Base-by-base conservation (phyloP, 2,797 vertebrate species). In the Crax fasciolata region DNA sequence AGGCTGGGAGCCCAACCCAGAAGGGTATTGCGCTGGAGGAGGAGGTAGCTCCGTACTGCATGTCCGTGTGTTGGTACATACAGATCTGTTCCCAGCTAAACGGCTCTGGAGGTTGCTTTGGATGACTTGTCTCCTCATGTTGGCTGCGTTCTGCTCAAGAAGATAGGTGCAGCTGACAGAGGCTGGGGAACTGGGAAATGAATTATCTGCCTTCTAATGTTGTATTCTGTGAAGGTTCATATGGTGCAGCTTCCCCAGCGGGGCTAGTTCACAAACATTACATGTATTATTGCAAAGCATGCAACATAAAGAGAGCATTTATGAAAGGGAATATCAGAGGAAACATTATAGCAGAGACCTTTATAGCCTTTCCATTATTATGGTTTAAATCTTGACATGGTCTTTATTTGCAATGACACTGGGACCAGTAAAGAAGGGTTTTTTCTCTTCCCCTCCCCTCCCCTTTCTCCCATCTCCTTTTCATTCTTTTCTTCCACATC, bases 281-380 rank as follows among this genome's bases (percentile, higher is more conserved):
- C 66, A 90, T 94, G 94, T 92, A 86, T 97, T 96, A 87, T 71
- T 95, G 97, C 95, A 91, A 97, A 72, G 38, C 54, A 89, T 61
- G 95, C 95, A 93, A 73, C 96, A 93, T 96, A 95, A 97, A 97
- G 96, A 89, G 91, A 94, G 89, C 96, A 41, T 97, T 98, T 97
- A 98, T 98, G 97, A 97, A 97, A 96, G 96, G 94, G 96, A 97
- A 84, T 96, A 95, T 95, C 96, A 96, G 95, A 98, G 96, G 97
- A 97, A 97, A 95, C 97, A 96, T 98, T 97, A 96, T 41, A 96
- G 93, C 97, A 55, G 88, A 90, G 96, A 97, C 97, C 97, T 98
- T 97, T 97, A 97, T 96, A 97, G 97, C 97, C 97, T 97, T 97
- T 96, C 97, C 96, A 97, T 97, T 97, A 97, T 97, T 98, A 97